Conservation (phyloP, 2,797 vertebrate species). For the Vireo griseus region DNA sequence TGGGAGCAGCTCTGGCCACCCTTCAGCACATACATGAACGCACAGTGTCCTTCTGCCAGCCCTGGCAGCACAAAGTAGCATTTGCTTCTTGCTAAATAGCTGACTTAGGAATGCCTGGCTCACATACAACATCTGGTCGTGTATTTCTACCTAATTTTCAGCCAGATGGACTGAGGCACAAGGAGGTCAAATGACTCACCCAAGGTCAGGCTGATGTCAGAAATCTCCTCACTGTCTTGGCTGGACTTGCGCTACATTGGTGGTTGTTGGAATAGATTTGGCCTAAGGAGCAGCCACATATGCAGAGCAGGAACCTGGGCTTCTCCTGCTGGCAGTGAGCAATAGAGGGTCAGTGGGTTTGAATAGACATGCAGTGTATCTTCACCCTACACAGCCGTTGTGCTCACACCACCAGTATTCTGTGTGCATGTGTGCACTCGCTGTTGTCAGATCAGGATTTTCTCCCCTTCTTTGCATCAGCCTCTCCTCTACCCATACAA, state of each 20-base stretch:
- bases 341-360: not conserved
- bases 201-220: constrained; percentile 55
- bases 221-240: not conserved
- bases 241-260: accelerated
- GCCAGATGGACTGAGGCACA: constrained; percentile 42
- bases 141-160: constrained; percentile 54
- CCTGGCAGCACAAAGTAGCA: not conserved
- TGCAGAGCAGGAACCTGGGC: not conserved
- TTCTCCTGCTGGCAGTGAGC: not conserved
- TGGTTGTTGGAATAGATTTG: not conserved
- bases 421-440: accelerated
- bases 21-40: accelerated
- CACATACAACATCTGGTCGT: constrained; percentile 34
- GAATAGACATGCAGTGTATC: accelerated
- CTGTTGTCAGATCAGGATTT: not conserved
- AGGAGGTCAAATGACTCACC: constrained; percentile 43
- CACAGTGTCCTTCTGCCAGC: not conserved
- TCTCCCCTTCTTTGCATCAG: not conserved
- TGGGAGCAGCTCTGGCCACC: accelerated
- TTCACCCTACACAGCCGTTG: accelerated
- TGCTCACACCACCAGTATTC: not conserved
- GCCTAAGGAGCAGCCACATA: not conserved
- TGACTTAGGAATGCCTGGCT: constrained; percentile 39
- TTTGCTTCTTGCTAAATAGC: constrained; percentile 32
- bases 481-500: not conserved